Base-by-base conservation (phyloP, 2,888 invertebrate species). In the Oscheius sp. region DNA sequence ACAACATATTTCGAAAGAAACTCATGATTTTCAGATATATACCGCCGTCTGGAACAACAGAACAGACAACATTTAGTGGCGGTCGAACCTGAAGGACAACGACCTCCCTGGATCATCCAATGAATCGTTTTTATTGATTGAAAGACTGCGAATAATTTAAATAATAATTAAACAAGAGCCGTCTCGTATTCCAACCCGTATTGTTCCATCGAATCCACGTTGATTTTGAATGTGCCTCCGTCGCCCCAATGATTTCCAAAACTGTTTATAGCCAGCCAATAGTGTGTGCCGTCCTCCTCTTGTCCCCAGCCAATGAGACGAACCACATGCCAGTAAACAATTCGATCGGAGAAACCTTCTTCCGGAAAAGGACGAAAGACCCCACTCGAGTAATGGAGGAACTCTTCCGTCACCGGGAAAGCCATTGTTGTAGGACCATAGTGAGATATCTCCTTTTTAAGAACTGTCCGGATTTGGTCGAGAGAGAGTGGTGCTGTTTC, bases 301-400 rank as follows among this genome's bases (percentile, higher is more conserved):
- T 80, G 68, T 30, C 84, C 84, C 84, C 84, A 84, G 33, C 84
- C 84, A 51, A 84, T 85, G 30, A 84, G 68, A 49, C 82, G 70
- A 8, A 82, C 84, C 9, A 84, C 84, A 70, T 84, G 84, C 84
- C 84, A 84, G 67, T 84, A 84, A 24, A 84, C 80, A 30, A 84
- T 82, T 3, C 84, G 71, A 50, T 82, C 80, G 54, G 80, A 77
- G 70, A 84, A 84, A 6, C 80, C 78, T 41, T 81, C 77, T 38
- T 75, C 70, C 17, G 84, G 84, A 62, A 72, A 77, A 12, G 84
- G 84, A n/a, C 80, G 79, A 72, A 85, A 84, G 20, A 84, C 72
- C 30, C 83, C 84, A 24, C 68, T 73, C 12, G 81, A 77, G 57
- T 84, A 84, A 56, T 85, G 84, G 9, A 84, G 72, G 56, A 84